phyloP scores from a whole-genome alignment of 2,113 vertebrate genomes.

The Sander lucioperca region DNA sequence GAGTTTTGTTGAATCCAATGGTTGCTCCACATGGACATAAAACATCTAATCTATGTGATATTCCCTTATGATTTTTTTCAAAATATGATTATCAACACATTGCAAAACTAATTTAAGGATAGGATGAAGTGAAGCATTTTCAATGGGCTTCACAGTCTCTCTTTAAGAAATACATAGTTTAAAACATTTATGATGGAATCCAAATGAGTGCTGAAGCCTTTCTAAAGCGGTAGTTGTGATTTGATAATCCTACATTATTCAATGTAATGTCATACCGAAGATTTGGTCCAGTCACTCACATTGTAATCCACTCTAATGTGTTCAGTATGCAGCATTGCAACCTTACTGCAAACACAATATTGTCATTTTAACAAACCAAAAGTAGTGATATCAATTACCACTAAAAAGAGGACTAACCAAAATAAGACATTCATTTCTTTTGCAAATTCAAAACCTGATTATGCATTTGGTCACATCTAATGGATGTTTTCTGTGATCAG shows the following conservation, averaged over 20 bases:
- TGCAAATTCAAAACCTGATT: neutral
- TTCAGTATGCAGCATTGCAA: neutral
- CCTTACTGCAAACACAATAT: neutral
- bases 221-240: neutral
- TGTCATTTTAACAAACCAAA: neutral
- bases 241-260: neutral
- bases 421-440: neutral
- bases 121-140: neutral
- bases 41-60: neutral
- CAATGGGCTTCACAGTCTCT: neutral
- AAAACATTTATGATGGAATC: neutral
- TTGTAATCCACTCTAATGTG: neutral
- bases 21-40: neutral
- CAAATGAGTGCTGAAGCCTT: neutral
- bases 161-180: neutral
- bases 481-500: conserved; percentile 72
- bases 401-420: neutral
- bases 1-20: neutral
- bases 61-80: neutral
- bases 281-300: neutral
- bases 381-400: neutral
- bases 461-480: neutral
- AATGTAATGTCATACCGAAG: neutral
- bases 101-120: neutral
- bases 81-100: neutral